A percentile compares a stretch with the other conserved stretches of the same genome.
phyloP scores from a whole-genome alignment of 1,140 invertebrate species.

The Drusus annulatus region DNA sequence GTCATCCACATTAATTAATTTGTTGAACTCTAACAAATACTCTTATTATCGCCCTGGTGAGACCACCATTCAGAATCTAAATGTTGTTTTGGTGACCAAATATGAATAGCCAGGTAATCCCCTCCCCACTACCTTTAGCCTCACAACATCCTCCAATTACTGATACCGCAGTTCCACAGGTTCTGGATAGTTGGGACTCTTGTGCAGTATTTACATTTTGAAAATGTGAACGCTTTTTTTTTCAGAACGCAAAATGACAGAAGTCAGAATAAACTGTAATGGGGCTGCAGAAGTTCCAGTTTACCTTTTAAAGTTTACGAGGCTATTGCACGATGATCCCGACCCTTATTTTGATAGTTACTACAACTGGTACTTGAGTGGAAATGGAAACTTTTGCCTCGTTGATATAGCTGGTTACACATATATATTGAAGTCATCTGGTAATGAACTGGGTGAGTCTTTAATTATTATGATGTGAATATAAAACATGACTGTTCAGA shows the following conservation, averaged over 20 bases:
- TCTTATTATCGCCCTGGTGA: too few relatives aligned
- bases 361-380: constrained; percentile 54
- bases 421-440: constrained; percentile 44
- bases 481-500: constrained; percentile 5
- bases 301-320: constrained; percentile 52
- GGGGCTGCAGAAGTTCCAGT: constrained; percentile 34
- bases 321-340: constrained; percentile 49
- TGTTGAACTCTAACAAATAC: too few relatives aligned
- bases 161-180: too few relatives aligned
- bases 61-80: too few relatives aligned
- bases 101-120: too few relatives aligned
- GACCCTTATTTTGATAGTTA: constrained; percentile 50
- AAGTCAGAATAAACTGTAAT: neutral
- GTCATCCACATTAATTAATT: too few relatives aligned
- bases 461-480: neutral
- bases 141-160: too few relatives aligned
- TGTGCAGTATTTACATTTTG: too few relatives aligned
- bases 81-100: too few relatives aligned
- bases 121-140: too few relatives aligned
- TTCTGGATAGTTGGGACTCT: too few relatives aligned
- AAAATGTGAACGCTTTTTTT: too few relatives aligned
- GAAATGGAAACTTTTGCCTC: constrained; percentile 48
- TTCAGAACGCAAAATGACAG: constrained; percentile 39
- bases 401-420: neutral
- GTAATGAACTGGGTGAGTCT: constrained; percentile 46